A percentile compares a stretch with the other conserved stretches of the same genome.
Conservation (phyloP, 2,888 invertebrate species). For the Euspilapteryx auroguttella region DNA sequence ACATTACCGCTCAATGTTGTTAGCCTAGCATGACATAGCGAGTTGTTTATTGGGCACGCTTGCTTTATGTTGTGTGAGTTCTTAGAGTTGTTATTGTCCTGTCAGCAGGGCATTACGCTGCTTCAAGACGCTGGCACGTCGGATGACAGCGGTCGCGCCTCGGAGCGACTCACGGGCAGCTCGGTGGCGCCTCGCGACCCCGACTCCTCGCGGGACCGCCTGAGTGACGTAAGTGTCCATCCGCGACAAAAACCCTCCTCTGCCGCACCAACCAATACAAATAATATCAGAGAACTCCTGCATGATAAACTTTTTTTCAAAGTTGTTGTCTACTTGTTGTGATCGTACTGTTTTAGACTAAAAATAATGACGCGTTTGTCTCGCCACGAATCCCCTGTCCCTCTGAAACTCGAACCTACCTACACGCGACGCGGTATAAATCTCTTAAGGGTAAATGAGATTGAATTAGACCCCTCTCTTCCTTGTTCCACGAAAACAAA, state of each 20-base stretch:
- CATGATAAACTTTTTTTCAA: conserved; percentile 16
- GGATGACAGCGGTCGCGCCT: conserved; percentile 82
- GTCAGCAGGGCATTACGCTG: conserved; percentile 67
- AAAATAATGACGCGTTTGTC: conserved; percentile 5
- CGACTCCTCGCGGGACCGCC: conserved; percentile 81
- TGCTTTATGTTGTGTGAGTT: neutral
- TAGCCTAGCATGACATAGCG: conserved; percentile 14
- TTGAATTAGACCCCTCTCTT: conserved; percentile 4
- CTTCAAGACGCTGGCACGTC: conserved; percentile 80
- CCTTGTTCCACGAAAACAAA: conserved; percentile 1
- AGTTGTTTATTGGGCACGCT: neutral
- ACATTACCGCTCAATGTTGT: conserved; percentile 52
- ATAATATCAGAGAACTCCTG: too few species aligned
- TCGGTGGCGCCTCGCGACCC: conserved; percentile 76
- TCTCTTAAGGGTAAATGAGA: conserved; percentile 4
- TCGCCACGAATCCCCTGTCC: conserved; percentile 4
- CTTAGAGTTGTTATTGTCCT: conserved; percentile 2
- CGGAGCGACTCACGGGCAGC: conserved; percentile 78
- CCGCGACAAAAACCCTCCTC: neutral
- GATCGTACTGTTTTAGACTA: conserved; percentile 21
- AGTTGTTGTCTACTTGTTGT: conserved; percentile 19
- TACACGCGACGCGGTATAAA: too few species aligned
- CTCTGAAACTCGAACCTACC: too few species aligned
- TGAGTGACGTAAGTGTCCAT: conserved; percentile 75
- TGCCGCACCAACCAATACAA: neutral